Evolutionary conservation across 2,797 vertebrate genomes (phyloP), one percentile per base, ranked within the genome.

Genomic region (Hipposideros larvatus): DNA sequence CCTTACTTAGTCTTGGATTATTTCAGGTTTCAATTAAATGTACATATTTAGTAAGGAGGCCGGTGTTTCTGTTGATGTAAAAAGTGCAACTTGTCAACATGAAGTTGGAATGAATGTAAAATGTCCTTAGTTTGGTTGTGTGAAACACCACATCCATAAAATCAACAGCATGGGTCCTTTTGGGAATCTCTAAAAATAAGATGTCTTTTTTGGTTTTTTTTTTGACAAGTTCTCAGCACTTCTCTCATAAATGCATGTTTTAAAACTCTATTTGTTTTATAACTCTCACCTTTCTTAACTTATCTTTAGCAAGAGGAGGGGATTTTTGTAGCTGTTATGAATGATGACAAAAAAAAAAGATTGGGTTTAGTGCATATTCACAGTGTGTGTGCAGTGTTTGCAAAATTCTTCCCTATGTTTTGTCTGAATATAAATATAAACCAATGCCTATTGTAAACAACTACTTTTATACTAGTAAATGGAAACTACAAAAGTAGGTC

Each of bases 251-350:
- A 41, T 9, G 10, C 15, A 71, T 26, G 7, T 43, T 88, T 88
- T 70, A 66, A 87, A n/a, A 46, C 22, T 77, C 51, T 26, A 28
- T 65, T 95, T 78, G 31, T 59, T 61, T 79, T 37, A n/a, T 15
- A 94, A 57, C 15, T 43, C 24, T 87, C 28, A 21, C 22, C 70
- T 92, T 41, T 87, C 51, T 93, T 82, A 91, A 84, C 41, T 79
- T 88, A 26, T 41, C 53, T 59, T 95, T 66, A 74, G 48, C 84
- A 73, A 31, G 14, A 90, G 19, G n/a, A 90, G 9, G 18, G 31
- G 34, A 43, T 90, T 77, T 77, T n/a, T 73, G n/a, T 5, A 51
- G 28, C n/a, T 74, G 4, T 68, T 53, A 59, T 14, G 84, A 84
- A 90, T 48, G 21, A n/a, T 28, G 15, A 73, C n/a, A 63, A 85